Percentiles rank a stretch among this genome's conserved stretches.
phyloP scores from a whole-genome alignment of 2,888 invertebrate genomes.

The Drosophila mulleri region DNA sequence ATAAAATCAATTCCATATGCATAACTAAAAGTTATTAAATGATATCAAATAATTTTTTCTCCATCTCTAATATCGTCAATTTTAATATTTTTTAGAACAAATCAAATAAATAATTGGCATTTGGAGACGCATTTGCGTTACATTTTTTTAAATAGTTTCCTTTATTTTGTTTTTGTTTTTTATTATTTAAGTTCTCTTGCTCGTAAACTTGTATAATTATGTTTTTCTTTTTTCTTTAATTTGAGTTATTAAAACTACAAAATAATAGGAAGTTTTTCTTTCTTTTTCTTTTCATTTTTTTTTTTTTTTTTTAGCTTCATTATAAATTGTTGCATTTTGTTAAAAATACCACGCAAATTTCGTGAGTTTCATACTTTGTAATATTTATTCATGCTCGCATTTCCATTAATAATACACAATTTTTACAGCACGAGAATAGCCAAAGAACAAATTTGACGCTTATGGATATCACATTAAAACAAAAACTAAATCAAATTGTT shows the following conservation, averaged over 20 bases:
- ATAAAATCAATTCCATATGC: not conserved
- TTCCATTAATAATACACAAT: slow-evolving; percentile 51
- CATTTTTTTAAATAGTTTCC: slow-evolving; percentile 56
- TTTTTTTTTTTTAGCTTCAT: slow-evolving; percentile 26
- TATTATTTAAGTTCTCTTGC: slow-evolving; percentile 39
- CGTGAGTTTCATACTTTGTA: slow-evolving; percentile 23
- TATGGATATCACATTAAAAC: slow-evolving; percentile 72
- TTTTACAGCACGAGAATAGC: slow-evolving; percentile 63
- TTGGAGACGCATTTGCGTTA: slow-evolving; percentile 6
- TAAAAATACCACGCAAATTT: slow-evolving; percentile 57
- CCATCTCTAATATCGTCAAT: not conserved
- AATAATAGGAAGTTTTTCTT: slow-evolving; percentile 76
- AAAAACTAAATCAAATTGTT: slow-evolving; percentile 64
- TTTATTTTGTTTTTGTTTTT: slow-evolving; percentile 62
- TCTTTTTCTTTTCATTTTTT: slow-evolving; percentile 25
- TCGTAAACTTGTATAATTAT: slow-evolving; percentile 45
- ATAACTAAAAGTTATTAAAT: not conserved
- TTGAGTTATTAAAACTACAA: slow-evolving; percentile 70
- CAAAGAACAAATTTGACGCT: slow-evolving; percentile 64
- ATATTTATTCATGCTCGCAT: slow-evolving; percentile 35
- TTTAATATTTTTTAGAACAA: not conserved
- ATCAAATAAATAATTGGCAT: slow-evolving; percentile 6
- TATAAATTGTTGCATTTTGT: slow-evolving; percentile 28
- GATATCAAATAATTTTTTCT: not conserved
- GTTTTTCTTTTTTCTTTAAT: slow-evolving; percentile 12